Base-by-base conservation (phyloP, 2,113 vertebrate species). In the Aepyceros melampus region DNA sequence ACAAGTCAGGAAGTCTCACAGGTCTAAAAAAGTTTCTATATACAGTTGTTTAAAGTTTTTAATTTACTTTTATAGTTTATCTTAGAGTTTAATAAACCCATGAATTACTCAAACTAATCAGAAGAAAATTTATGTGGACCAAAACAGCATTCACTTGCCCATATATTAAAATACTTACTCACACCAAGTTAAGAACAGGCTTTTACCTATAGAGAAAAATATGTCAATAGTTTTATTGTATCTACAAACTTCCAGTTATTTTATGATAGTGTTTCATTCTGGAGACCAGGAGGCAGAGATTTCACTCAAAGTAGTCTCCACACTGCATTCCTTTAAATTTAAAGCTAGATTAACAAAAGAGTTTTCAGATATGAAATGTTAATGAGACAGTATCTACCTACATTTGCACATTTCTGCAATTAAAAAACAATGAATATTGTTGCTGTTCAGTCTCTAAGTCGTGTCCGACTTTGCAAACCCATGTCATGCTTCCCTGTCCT, bases 401-500 rank as follows among this genome's bases (percentile, higher is more conserved):
- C n/a, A 33, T 53, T 88, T 27, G 9, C 81, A 88, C 5, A 51
- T 67, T 36, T 53, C n/a, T 83, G 27, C 16, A 83, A 7, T 83
- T 92, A 53, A 8, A 64, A 64, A 64, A 62, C 27, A 31, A 23
- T 64, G 27, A 6, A 53, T 27, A 82, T 31, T 7, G 3, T 8
- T 49, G 33, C n/a, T 67, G 17, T 67, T 36, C n/a, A 36, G n/a
- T 67, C 64, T 67, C 64, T 67, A 36, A 36, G 17, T 67, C 1
- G 0, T 67, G 64, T 67, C 64, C 4, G 2, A 21, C 19, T 71
- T 9, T 36, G 67, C 0, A 1, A 71, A 23, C n/a, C 19, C 67
- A 71, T 40, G n/a, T 3, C n/a, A 23, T 19, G 19, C n/a, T 71
- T 71, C 67, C n/a, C 5, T 23, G 12, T 71, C n/a, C n/a, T 71